Evolutionary conservation across 2,888 invertebrate genomes (phyloP), one percentile per base, ranked within the genome.

Genomic region (Mythimna lalbum): DNA sequence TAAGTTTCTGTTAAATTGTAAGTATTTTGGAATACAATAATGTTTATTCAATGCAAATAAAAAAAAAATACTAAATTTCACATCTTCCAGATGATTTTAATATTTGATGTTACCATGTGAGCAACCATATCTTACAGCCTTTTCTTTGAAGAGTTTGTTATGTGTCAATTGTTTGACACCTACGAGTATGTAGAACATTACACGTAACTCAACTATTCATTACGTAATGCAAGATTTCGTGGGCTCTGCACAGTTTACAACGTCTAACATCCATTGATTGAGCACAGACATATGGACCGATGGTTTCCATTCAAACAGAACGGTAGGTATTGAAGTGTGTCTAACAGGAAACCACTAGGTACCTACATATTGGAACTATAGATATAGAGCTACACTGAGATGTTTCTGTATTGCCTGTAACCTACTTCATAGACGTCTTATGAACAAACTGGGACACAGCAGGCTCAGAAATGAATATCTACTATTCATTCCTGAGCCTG

Each of bases 241-340:
- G n/a, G 27, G 23, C 14, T 39, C 10, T 68, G 12, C 39, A 59
- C 69, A 69, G 50, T 76, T 60, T 59, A 31, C 52, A 63, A 59
- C 0, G 55, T 17, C 23, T 23, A 23, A 57, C 61, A 50, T n/a
- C 3, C 23, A 77, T 66, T 77, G 66, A 77, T 78, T 66, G 73
- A 77, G 50, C 39, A 49, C 50, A 57, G 23, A 64, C 23, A 62
- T 60, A 31, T 57, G 39, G 57, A 53, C 31, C 49, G 39, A 43
- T 50, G 12, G 66, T 31, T 52, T 63, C 72, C 47, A 66, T 76
- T 76, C 55, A 72, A 63, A 55, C 72, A 77, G 55, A 77, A 43
- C 36, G 10, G n/a, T 72, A 65, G 71, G 77, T 59, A 66, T 55
- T 60, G 65, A 77, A 77, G 59, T 77, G 65, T 63, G 47, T 52